Evolutionary conservation across 2,797 vertebrate species (phyloP), one percentile per base, ranked within the genome.

Genomic region (Oryzias sinensis): DNA sequence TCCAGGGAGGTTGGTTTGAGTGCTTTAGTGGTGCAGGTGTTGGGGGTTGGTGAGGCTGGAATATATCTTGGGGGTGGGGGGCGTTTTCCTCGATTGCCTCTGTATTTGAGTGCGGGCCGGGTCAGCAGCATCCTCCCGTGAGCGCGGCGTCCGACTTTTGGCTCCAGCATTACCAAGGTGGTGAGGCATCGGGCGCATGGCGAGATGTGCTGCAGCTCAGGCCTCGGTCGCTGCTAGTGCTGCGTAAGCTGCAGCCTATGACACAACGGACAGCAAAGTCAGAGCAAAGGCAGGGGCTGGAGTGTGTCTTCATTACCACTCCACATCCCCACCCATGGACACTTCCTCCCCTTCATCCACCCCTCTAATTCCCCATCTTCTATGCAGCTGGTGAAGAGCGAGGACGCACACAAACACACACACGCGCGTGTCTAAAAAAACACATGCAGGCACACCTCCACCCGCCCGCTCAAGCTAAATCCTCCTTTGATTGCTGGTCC

Each of bases 401-500:
- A n/a, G 27, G 49, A 62, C 14, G 44, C 11, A 11, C 24, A 63
- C 52, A 43, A 16, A 53, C n/a, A 20, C 51, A 50, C 33, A 43
- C 27, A 64, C 37, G 47, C 33, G 46, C 46, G 33, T 43, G 6
- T 42, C 11, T 18, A 62, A 48, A 53, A n/a, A 62, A 48, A 54
- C 42, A 25, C 43, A 59, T 41, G 49, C 43, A 42, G 14, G 43
- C 33, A 56, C 63, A 5, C 16, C 53, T 25, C 49, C 43, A 5
- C 7, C 11, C 37, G 40, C 40, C 33, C 46, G 40, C 53, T 64
- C 58, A 16, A 42, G 3, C 49, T 8, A 51, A 47, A 64, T 44
- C 52, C 46, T 48, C 75, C 79, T 80, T 72, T 75, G 55, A 71
- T 41, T 18, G 33, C 25, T 8, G 14, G 68, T 49, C 52, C 55